These are phyloP conservation scores for Liolophura sinensis DNA, from an alignment of 1,140 invertebrate species.

Conservation along the genomic window DNA sequence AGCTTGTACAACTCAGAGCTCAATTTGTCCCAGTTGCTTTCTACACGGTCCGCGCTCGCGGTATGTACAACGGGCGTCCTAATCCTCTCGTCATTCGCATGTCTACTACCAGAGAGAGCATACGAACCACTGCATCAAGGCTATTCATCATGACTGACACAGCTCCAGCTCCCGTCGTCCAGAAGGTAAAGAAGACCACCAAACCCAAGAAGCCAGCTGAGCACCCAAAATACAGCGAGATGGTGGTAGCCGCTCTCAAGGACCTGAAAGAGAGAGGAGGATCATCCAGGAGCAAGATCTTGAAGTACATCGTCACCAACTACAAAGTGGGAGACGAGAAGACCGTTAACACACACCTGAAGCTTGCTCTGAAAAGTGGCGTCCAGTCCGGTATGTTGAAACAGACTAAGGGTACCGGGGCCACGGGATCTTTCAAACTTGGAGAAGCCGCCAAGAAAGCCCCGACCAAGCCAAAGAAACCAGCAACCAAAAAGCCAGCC, in stretches of 20 bases:
- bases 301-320: slow-evolving; percentile 44
- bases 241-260: slow-evolving; percentile 10
- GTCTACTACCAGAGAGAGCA: no score
- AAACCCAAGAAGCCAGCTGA: slow-evolving; percentile 26
- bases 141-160: no score
- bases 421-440: slow-evolving; percentile 36
- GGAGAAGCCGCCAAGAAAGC: slow-evolving; percentile 19
- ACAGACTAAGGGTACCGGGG: slow-evolving; percentile 34
- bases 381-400: slow-evolving; percentile 27
- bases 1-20: no score
- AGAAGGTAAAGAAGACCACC: slow-evolving; percentile 7
- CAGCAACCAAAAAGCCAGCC: background rate
- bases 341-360: slow-evolving; percentile 37
- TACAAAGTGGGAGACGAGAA: slow-evolving; percentile 42
- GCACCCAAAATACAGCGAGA: slow-evolving; percentile 6
- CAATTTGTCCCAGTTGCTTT: no score
- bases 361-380: slow-evolving; percentile 31
- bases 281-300: slow-evolving; percentile 36
- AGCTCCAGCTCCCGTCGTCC: no score
- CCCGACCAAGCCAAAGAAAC: slow-evolving; percentile 1
- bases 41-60: no score
- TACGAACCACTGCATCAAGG: no score
- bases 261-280: slow-evolving; percentile 19
- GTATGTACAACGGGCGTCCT: no score
- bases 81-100: no score